phyloP scores from a whole-genome alignment of 1,140 invertebrate genomes.

The Rhizoglyphus robini region DNA sequence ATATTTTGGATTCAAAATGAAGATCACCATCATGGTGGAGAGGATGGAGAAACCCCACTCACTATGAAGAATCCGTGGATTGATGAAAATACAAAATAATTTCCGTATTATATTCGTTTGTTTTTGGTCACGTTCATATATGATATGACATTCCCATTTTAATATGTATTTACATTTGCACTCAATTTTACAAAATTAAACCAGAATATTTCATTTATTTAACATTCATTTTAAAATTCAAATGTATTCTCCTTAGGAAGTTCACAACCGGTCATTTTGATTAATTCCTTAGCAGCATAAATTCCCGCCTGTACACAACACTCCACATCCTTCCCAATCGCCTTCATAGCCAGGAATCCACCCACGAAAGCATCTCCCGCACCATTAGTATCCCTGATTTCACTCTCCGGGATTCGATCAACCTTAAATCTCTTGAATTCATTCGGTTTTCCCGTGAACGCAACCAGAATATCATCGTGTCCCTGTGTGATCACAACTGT shows the following conservation, averaged over 20 bases:
- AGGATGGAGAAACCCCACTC: too few relatives aligned
- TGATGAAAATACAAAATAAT: too few relatives aligned
- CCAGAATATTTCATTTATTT: too few relatives aligned
- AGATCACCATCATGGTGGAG: too few relatives aligned
- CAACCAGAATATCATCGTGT: constrained; percentile 62
- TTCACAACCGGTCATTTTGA: constrained; percentile 57
- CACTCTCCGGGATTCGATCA: constrained; percentile 23
- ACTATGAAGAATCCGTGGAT: too few relatives aligned
- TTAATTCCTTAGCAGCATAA: constrained; percentile 66
- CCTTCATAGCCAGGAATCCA: constrained; percentile 68
- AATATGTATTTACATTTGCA: too few relatives aligned
- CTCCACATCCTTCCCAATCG: constrained; percentile 40
- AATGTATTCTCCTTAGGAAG: constrained; percentile 17
- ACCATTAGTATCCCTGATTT: constrained; percentile 94
- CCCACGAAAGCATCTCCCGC: constrained; percentile 98
- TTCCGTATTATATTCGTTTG: too few relatives aligned
- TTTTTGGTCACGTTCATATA: too few relatives aligned
- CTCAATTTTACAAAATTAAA: too few relatives aligned
- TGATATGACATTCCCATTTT: too few relatives aligned
- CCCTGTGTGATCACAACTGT: constrained; percentile 89
- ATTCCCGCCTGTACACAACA: constrained; percentile 74
- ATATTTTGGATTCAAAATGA: too few relatives aligned
- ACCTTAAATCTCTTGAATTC: constrained; percentile 29
- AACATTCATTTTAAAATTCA: not conserved
- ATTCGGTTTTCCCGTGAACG: not conserved